Evolutionary conservation across 2,888 invertebrate species (phyloP), one percentile per base, ranked within the genome.

Genomic region (Agrochola lychnidis): DNA sequence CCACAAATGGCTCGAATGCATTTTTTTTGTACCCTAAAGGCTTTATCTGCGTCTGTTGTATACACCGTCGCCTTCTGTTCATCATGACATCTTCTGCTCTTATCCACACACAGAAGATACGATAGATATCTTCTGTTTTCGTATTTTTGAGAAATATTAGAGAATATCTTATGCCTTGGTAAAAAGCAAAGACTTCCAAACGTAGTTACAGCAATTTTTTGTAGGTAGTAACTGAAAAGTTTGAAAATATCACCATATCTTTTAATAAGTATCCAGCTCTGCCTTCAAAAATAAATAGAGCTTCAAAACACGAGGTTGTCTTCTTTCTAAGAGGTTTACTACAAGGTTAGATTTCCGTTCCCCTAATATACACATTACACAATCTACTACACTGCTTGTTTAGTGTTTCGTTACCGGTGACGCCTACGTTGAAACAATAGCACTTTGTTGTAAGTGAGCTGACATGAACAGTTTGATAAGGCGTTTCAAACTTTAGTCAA

Each of bases 341-440:
- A 57, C 22, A 30, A 59, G 16, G 14, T 66, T 48, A 74, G 4
- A 45, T 53, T 19, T n/a, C 2, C 5, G 30, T n/a, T 53, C n/a
- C 64, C 25, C 14, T n/a, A 36, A 36, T 42, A 56, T 36, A 59
- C 2, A 51, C 57, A 69, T 56, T 56, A 30, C 25, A n/a, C 16
- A 22, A n/a, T 22, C 6, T 5, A 16, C 16, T 12, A 22, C n/a
- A 57, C 30, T 66, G 53, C 14, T 73, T 56, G 66, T 61, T 48
- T 10, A 80, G 66, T 25, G 22, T 62, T 22, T 42, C n/a, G 40
- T 61, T 64, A 59, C 64, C 16, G 9, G 16, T 4, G 10, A 42
- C 84, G 84, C 82, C 82, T 83, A 40, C 48, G 10, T 3, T 40
- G 3, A 68, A 59, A 42, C 6, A 76, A 68, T 73, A 82, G 82